A percentile compares a stretch with the other conserved stretches of the same genome.
These are phyloP conservation scores for Semnornis frantzii DNA, from an alignment of 2,113 vertebrate genomes.

Conservation along the genomic window DNA sequence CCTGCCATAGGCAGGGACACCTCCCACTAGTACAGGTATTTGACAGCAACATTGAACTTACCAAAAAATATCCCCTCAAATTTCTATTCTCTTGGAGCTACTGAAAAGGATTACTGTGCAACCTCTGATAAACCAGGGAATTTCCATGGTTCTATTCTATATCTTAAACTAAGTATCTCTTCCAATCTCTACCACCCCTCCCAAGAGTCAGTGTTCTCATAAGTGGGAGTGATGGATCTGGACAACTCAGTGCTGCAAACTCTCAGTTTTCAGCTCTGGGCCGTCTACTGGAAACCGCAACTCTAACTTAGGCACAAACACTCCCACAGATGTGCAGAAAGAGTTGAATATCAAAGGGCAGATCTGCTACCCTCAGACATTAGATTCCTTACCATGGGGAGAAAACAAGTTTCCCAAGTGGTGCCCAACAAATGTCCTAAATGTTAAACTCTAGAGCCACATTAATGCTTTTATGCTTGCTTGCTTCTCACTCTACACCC, in stretches of 20 bases:
- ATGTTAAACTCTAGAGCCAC: neutral
- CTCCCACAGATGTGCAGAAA: neutral
- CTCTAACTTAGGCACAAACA: neutral
- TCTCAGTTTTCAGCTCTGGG: neutral
- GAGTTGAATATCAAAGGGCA: neutral
- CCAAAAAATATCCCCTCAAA: neutral
- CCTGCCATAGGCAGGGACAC: too few relatives aligned
- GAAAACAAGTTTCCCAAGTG: neutral
- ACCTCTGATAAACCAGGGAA: neutral
- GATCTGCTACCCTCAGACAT: neutral
- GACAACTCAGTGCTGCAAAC: neutral
- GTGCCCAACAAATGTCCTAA: neutral
- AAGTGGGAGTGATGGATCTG: neutral
- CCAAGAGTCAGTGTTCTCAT: neutral
- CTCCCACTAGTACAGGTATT: neutral
- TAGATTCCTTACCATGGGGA: neutral
- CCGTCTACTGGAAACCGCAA: neutral
- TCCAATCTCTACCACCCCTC: neutral
- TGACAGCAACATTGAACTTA: neutral
- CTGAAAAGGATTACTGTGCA: neutral
- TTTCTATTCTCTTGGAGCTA: neutral
- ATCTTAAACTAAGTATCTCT: neutral
- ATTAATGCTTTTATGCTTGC: neutral
- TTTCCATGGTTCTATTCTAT: neutral
- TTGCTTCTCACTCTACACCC: neutral